phyloP scores from a whole-genome alignment of 2,888 invertebrate species.

The Tenthredo distinguenda region DNA sequence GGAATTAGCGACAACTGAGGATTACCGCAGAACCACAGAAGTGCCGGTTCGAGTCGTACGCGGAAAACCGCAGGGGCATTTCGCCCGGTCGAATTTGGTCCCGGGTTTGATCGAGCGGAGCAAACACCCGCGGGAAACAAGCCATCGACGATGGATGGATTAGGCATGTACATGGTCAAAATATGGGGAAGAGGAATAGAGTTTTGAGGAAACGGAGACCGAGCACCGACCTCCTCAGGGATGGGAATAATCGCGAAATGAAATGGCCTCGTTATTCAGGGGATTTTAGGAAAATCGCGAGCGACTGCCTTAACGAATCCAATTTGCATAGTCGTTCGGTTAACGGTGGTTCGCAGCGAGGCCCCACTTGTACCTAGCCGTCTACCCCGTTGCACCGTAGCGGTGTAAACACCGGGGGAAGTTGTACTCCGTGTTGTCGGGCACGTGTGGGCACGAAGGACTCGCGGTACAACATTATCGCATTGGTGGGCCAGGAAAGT shows the following conservation, averaged over 20 bases:
- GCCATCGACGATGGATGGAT: neutral
- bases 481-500: conserved; percentile 26
- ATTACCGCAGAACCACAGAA: conserved; percentile 22
- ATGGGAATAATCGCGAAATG: neutral
- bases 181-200: neutral
- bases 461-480: neutral
- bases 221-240: neutral
- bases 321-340: conserved; percentile 41
- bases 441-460: conserved; percentile 4
- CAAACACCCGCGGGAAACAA: conserved; percentile 10
- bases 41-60: neutral
- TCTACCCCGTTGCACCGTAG: neutral
- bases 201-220: neutral
- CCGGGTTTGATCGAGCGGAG: conserved; percentile 10
- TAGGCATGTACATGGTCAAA: neutral
- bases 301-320: conserved; percentile 32
- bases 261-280: neutral
- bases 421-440: neutral
- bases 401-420: conserved; percentile 29
- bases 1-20: conserved; percentile 19
- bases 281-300: neutral
- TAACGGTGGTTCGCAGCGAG: neutral
- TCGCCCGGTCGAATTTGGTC: neutral
- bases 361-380: neutral
- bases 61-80: conserved; percentile 28